These are phyloP conservation scores for Brachypteracias leptosomus DNA, from an alignment of 2,113 vertebrate genomes.

Conservation along the genomic window DNA sequence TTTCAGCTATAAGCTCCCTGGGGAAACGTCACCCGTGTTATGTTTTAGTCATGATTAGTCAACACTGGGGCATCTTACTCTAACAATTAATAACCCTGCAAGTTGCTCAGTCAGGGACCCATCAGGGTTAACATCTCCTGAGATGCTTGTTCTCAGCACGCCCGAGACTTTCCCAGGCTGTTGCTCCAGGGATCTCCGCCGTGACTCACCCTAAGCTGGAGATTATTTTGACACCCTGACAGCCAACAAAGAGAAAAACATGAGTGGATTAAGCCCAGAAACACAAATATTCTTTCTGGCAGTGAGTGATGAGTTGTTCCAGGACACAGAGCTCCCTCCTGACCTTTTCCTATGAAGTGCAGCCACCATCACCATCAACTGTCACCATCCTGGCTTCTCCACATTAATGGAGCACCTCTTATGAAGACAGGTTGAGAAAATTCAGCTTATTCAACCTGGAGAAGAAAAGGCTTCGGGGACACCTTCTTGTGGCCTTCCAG, in stretches of 20 bases:
- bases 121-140: background rate
- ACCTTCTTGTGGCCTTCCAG: no score
- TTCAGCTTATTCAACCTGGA: no score
- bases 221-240: background rate
- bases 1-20: background rate
- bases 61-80: background rate
- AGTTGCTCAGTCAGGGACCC: background rate
- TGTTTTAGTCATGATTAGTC: background rate
- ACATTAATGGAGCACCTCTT: no score
- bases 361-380: background rate
- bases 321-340: background rate
- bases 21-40: background rate
- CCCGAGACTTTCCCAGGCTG: background rate
- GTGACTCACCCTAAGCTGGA: background rate
- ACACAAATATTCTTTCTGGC: background rate
- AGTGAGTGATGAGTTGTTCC: background rate
- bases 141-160: background rate
- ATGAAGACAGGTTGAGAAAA: no score
- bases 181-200: background rate
- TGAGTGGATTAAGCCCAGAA: background rate
- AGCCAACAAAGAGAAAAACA: background rate
- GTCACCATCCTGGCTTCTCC: background rate
- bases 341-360: background rate
- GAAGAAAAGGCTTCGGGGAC: no score
- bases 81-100: background rate